A percentile compares a stretch with the other conserved stretches of the same genome.
These are phyloP conservation scores for Trichomalopsis sarcophagae DNA, from an alignment of 1,140 invertebrate genomes.

Conservation along the genomic window DNA sequence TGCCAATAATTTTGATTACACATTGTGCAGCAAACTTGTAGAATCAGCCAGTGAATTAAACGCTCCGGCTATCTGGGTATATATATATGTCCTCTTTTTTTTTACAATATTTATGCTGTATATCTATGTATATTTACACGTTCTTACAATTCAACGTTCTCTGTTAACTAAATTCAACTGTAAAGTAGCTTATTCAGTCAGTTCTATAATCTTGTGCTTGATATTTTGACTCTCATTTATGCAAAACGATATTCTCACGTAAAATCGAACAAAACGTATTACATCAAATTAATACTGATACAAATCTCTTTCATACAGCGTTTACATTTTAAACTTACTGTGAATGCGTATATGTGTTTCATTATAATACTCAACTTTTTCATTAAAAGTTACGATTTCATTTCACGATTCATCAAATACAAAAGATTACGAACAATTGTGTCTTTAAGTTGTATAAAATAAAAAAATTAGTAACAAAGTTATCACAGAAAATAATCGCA, in stretches of 20 bases:
- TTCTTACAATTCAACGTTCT: neutral
- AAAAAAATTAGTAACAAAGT: neutral
- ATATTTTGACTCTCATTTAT: neutral
- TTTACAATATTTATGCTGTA: neutral
- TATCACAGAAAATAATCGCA: neutral
- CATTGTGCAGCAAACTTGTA: neutral
- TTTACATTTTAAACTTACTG: neutral
- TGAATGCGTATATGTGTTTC: neutral
- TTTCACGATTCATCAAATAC: neutral
- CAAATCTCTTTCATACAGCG: neutral
- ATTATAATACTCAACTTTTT: neutral
- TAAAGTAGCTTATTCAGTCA: neutral
- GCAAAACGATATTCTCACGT: neutral
- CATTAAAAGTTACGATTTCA: neutral
- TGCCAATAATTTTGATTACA: neutral
- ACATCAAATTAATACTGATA: neutral
- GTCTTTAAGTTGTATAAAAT: neutral
- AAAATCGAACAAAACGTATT: neutral
- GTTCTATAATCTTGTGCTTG: neutral
- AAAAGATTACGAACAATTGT: neutral
- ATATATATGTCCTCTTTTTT: neutral
- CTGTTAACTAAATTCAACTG: neutral
- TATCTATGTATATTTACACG: neutral
- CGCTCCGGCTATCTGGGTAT: neutral
- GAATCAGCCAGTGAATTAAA: neutral